Conservation (phyloP, 1,140 invertebrate genomes). For the Neodiprion pinetum region DNA sequence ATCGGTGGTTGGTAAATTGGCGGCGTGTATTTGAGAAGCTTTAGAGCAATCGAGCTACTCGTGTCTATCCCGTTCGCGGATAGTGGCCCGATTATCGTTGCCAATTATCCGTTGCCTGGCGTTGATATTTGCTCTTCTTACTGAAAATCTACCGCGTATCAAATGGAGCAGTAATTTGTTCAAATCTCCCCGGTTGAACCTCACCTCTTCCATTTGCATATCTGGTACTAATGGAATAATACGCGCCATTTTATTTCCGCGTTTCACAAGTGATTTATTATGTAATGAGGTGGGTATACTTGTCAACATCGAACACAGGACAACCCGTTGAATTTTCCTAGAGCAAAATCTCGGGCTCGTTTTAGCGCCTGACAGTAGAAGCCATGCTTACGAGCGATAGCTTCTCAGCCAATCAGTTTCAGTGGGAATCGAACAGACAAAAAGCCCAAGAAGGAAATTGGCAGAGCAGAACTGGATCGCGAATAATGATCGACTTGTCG, state of each 20-base stretch:
- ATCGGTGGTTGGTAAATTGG: neutral
- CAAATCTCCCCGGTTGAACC: neutral
- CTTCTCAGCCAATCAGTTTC: too few relatives aligned
- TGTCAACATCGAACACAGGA: too few relatives aligned
- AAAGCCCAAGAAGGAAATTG: neutral
- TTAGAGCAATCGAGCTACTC: neutral
- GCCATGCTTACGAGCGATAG: too few relatives aligned
- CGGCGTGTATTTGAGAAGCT: neutral
- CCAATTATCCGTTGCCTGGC: neutral
- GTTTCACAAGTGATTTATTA: neutral
- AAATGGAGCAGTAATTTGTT: too few relatives aligned
- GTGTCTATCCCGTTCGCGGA: neutral
- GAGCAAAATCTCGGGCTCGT: too few relatives aligned
- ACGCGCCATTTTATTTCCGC: neutral
- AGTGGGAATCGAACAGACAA: neutral
- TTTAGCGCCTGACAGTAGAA: too few relatives aligned
- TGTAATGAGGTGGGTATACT: neutral
- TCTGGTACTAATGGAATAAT: neutral
- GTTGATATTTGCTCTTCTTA: neutral
- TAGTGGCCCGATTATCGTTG: neutral
- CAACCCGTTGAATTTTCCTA: too few relatives aligned
- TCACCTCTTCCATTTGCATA: neutral
- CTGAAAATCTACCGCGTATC: neutral
- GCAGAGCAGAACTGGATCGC: neutral
- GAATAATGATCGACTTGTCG: neutral